Evolutionary conservation across 2,113 vertebrate genomes (phyloP).

Genomic region (Oenanthe oenanthe): DNA sequence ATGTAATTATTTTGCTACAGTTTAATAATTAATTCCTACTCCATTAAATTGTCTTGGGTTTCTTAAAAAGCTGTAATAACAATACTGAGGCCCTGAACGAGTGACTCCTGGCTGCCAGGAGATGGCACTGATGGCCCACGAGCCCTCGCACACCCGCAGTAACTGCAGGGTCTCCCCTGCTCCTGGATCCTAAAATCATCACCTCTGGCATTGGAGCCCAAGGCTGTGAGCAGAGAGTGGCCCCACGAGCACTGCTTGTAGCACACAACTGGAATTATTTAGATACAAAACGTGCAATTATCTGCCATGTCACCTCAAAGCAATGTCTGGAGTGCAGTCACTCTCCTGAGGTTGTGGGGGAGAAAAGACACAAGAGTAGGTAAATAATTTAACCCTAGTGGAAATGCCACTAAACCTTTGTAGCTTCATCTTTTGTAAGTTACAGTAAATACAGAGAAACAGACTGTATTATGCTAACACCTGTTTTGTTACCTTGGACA

Average conservation of each 20-base stretch:
- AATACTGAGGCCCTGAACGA: not conserved
- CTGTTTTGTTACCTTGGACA: not conserved
- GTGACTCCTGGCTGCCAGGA: not conserved
- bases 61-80: not conserved
- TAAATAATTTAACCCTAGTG: not conserved
- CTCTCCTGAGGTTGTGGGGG: not conserved
- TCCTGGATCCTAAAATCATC: rapidly evolving
- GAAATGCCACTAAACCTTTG: not conserved
- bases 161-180: not conserved
- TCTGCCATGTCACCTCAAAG: not conserved
- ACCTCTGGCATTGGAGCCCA: not conserved
- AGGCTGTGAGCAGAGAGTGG: not conserved
- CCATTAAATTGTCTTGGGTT: not conserved
- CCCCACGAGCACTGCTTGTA: not conserved
- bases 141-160: not conserved
- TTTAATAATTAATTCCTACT: too few species aligned
- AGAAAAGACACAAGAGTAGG: not conserved
- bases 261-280: not conserved
- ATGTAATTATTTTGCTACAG: not conserved
- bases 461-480: not conserved
- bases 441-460: not conserved
- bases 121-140: constrained; percentile 32
- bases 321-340: not conserved
- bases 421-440: not conserved
- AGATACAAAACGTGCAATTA: not conserved